Percentiles rank a stretch among this genome's conserved stretches.
phyloP scores from a whole-genome alignment of 2,888 invertebrate species.

The Camptogramma bilineatum region DNA sequence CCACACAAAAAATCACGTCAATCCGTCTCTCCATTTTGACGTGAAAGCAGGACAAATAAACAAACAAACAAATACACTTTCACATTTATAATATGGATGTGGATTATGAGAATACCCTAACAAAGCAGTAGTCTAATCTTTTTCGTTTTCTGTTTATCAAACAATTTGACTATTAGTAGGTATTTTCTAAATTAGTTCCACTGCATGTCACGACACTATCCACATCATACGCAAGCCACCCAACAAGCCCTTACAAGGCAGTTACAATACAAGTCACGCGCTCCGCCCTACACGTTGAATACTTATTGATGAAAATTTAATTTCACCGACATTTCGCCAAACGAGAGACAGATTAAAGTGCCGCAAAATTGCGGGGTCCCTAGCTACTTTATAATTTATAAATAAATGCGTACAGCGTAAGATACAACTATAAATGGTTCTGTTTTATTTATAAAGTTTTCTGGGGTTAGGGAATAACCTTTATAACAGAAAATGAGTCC shows the following conservation, averaged over 20 bases:
- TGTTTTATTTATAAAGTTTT: neutral
- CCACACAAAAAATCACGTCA: too few relatives aligned
- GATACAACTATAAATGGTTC: neutral
- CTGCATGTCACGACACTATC: neutral
- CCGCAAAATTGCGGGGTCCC: conserved; percentile 7
- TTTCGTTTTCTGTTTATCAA: too few relatives aligned
- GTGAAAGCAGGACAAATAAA: too few relatives aligned
- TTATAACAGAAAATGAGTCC: too few relatives aligned
- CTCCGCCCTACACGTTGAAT: conserved; percentile 20
- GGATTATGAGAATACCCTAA: too few relatives aligned
- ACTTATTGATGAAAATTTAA: conserved; percentile 31
- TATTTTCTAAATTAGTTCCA: neutral
- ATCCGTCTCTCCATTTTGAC: too few relatives aligned
- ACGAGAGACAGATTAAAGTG: conserved; percentile 22
- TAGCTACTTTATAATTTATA: neutral
- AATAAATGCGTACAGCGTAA: neutral
- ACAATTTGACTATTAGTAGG: too few relatives aligned
- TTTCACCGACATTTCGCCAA: conserved; percentile 16
- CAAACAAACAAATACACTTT: too few relatives aligned
- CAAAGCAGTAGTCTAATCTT: too few relatives aligned
- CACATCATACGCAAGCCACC: conserved; percentile 2
- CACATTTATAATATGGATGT: too few relatives aligned
- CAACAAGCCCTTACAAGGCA: conserved; percentile 12
- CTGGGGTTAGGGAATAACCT: neutral
- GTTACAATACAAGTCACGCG: conserved; percentile 30